phyloP scores from a whole-genome alignment of 2,113 vertebrate species.

The Penelope pileata region DNA sequence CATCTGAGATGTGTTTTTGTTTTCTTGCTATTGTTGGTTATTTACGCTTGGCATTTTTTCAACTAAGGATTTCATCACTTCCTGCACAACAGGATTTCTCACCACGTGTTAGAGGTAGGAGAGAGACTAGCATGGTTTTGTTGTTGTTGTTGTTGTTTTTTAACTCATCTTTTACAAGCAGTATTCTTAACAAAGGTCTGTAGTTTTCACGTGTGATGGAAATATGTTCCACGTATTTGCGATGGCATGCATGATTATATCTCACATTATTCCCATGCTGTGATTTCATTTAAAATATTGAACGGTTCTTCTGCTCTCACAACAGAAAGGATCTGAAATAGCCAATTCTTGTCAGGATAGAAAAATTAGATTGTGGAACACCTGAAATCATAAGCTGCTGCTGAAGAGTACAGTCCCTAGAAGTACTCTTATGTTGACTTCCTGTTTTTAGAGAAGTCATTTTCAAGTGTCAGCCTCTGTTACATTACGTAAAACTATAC shows the following conservation, averaged over 20 bases:
- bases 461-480: background rate
- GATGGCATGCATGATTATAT: background rate
- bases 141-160: background rate
- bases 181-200: background rate
- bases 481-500: background rate
- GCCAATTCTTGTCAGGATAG: background rate
- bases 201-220: background rate
- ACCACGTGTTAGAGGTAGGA: background rate
- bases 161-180: background rate
- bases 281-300: background rate
- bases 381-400: background rate
- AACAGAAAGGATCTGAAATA: background rate
- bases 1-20: background rate
- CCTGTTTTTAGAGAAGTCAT: background rate
- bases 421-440: background rate
- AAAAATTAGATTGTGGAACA: background rate
- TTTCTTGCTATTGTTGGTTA: background rate
- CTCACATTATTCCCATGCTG: background rate
- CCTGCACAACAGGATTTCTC: background rate
- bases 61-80: background rate
- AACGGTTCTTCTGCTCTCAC: background rate
- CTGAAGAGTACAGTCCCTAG: background rate
- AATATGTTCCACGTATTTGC: background rate
- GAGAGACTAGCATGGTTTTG: background rate
- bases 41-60: background rate